Conservation (phyloP, 53 echinoderm and acorn worm genomes). For the Echinarachnius parma region DNA sequence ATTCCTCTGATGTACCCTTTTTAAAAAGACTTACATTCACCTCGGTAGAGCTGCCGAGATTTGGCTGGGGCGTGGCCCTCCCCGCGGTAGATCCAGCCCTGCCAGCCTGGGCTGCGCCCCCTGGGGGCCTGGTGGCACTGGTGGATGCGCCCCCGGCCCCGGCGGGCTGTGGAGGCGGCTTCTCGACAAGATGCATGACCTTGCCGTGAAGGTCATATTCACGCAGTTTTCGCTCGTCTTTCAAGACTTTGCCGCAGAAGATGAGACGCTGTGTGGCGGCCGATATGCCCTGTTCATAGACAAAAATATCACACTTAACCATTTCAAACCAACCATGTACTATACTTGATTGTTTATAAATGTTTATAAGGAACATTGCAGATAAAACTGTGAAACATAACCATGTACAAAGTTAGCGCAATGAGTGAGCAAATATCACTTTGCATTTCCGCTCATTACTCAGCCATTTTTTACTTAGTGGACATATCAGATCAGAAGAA, state of each 20-base stretch:
- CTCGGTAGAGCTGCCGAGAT: conserved; percentile 16
- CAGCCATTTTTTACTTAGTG: no score
- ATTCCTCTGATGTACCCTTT: no score
- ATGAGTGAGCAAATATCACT: no score
- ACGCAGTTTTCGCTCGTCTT: conserved; percentile 82
- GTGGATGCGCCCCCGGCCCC: no score
- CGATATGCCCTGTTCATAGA: conserved; percentile 57
- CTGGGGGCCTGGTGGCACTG: neutral
- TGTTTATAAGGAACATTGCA: no score
- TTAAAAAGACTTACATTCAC: conserved; percentile 12
- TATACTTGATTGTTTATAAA: no score
- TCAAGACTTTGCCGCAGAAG: conserved; percentile 83
- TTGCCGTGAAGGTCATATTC: conserved; percentile 88
- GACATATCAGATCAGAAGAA: no score
- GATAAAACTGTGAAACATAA: no score
- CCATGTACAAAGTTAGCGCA: no score
- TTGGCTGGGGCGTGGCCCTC: conserved; percentile 24
- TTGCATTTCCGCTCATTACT: no score
- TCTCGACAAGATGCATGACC: conserved; percentile 92
- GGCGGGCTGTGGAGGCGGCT: conserved; percentile 71
- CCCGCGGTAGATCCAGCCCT: conserved; percentile 6
- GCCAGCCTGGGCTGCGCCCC: conserved; percentile 6
- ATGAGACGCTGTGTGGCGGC: conserved; percentile 85
- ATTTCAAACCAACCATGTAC: no score
- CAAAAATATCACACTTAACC: no score